phyloP scores from a whole-genome alignment of 2,888 invertebrate species.

The Sminthurinus aureus region DNA sequence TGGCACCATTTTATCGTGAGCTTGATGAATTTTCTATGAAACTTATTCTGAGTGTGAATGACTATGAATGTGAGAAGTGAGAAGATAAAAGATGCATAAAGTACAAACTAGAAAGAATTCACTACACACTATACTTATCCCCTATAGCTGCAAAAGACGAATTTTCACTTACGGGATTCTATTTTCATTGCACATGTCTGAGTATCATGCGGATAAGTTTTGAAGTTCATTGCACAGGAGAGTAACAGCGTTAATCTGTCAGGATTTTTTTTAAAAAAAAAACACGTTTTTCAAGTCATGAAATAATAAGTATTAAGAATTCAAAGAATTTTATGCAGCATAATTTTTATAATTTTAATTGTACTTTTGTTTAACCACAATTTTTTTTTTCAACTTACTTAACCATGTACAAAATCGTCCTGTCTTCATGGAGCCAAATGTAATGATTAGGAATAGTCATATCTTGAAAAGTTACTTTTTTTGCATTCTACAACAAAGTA shows the following conservation, averaged over 20 bases:
- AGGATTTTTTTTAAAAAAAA: too few species aligned
- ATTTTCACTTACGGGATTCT: conserved; percentile 63
- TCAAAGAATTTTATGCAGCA: conserved; percentile 5
- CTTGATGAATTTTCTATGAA: too few species aligned
- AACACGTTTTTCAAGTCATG: neutral
- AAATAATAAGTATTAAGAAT: neutral
- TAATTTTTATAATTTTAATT: conserved; percentile 15
- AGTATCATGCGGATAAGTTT: conserved; percentile 63
- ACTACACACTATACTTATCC: too few species aligned
- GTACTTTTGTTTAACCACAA: too few species aligned
- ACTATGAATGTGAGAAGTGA: too few species aligned
- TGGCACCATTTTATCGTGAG: too few species aligned
- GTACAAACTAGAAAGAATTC: too few species aligned
- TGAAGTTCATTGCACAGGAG: conserved; percentile 64
- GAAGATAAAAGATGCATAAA: too few species aligned
- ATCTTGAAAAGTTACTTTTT: conserved; percentile 62
- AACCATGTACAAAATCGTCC: conserved; percentile 62
- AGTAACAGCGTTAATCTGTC: conserved; percentile 63
- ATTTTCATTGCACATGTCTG: conserved; percentile 63
- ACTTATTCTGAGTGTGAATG: too few species aligned
- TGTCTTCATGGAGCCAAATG: conserved; percentile 61
- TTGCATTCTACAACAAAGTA: conserved; percentile 63
- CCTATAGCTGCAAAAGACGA: neutral
- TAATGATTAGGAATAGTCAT: conserved; percentile 63
- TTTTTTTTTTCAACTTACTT: conserved; percentile 61